Evolutionary conservation across 2,113 vertebrate species (phyloP), one percentile per base, ranked within the genome.

Genomic region (Microcebus lehilahytsara): DNA sequence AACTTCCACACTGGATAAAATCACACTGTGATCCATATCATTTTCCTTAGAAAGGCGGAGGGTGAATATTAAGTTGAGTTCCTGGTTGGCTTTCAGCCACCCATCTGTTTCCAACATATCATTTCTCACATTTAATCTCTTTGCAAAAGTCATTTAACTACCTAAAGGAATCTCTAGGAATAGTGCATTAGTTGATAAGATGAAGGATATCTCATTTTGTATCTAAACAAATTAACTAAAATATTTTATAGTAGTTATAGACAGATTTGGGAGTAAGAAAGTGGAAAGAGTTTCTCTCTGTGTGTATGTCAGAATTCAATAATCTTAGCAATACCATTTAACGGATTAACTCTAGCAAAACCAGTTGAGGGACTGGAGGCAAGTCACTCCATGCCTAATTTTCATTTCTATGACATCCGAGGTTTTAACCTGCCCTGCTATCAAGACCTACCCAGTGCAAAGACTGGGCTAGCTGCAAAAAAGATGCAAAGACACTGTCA

Each of bases 111-210:
- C 62, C 22, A 93, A 62, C 19, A 71, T 56, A 53, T 49, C 4
- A 53, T 86, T 96, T 67, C 58, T 79, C 37, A 89, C 13, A 69
- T 46, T 93, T 85, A 72, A 37, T 87, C 49, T 89, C 22, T 94
- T 79, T 89, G 46, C 79, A 69, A 80, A 94, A 77, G 25, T 23
- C 37, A 89, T 6, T 25, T 25, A 58, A 23, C 23, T 7, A 16
- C n/a, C 11, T 32, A 46, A 67, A 94, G 37, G 16, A 75, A 40
- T 25, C n/a, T 78, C 46, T n/a, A 72, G n/a, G 37, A 71, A 11
- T 27, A n/a, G 37, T 53, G 16, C 27, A 4, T 85, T 86, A 79
- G 30, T 20, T 84, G 56, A 60, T 13, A 75, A 91, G 32, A 69
- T 32, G n/a, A 88, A 20, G 4, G 19, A 22, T 23, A 85, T 77